These are phyloP conservation scores for Polyergus mexicanus DNA, from an alignment of 1,140 invertebrate genomes.

Conservation along the genomic window DNA sequence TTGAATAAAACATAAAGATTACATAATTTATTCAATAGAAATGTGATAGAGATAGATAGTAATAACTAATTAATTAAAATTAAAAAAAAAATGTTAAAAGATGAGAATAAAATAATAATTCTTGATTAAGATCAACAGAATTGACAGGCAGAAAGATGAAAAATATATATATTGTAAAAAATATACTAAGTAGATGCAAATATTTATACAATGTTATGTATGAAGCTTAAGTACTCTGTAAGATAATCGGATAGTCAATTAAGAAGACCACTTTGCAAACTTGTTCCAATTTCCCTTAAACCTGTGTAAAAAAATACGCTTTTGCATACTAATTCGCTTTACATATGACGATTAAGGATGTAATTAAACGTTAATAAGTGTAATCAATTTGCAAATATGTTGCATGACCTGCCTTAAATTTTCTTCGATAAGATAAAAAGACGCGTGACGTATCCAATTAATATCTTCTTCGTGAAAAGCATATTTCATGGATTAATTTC, in stretches of 20 bases:
- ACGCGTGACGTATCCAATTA: slow-evolving; percentile 31
- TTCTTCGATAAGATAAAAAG: slow-evolving; percentile 34
- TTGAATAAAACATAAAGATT: background rate
- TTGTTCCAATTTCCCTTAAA: slow-evolving; percentile 52
- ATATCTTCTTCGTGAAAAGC: slow-evolving; percentile 20
- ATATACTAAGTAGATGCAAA: slow-evolving; percentile 5
- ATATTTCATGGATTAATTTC: slow-evolving; percentile 12
- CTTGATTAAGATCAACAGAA: background rate
- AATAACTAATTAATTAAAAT: slow-evolving; percentile 9
- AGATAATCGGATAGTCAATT: slow-evolving; percentile 8
- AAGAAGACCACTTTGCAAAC: slow-evolving; percentile 47
- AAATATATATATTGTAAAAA: background rate
- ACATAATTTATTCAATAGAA: slow-evolving; percentile 13
- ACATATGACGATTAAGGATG: slow-evolving; percentile 38
- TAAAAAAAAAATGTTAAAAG: background rate
- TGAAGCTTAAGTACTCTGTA: slow-evolving; percentile 1
- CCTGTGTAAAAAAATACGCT: slow-evolving; percentile 21
- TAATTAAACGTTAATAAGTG: slow-evolving; percentile 57
- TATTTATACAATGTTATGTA: background rate
- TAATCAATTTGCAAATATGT: slow-evolving; percentile 45
- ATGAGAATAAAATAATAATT: background rate
- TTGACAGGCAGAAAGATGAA: background rate
- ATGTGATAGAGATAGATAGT: background rate
- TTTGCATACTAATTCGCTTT: slow-evolving; percentile 44
- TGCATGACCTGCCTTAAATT: slow-evolving; percentile 15